phyloP scores from a whole-genome alignment of 2,797 vertebrate genomes.

The Urophycis tenuis region DNA sequence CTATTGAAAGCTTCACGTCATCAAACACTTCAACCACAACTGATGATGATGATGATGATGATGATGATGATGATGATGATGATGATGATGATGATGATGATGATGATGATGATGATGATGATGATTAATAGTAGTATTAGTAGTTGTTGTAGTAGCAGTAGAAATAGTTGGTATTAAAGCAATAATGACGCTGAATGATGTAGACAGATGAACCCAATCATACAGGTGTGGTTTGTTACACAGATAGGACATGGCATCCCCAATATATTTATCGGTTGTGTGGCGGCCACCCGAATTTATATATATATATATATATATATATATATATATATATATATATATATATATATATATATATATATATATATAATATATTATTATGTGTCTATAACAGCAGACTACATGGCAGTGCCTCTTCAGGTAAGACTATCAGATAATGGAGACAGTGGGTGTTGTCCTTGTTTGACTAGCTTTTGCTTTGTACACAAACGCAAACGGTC shows the following conservation, averaged over 20 bases:
- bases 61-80: too few relatives aligned
- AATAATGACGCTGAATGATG: not conserved
- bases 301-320: too few relatives aligned
- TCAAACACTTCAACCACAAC: not conserved
- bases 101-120: too few relatives aligned
- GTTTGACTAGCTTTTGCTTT: not conserved
- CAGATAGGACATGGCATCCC: not conserved
- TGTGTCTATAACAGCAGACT: not conserved
- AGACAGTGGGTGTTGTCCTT: not conserved
- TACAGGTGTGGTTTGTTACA: not conserved
- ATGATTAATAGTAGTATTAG: too few relatives aligned
- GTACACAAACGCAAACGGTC: not conserved
- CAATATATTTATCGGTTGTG: too few relatives aligned
- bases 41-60: not conserved
- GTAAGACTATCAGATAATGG: not conserved
- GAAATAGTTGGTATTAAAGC: not conserved
- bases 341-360: too few relatives aligned
- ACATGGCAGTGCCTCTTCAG: not conserved
- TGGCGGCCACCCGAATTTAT: too few relatives aligned
- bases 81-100: too few relatives aligned
- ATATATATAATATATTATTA: too few relatives aligned
- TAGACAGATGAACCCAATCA: not conserved
- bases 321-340: too few relatives aligned
- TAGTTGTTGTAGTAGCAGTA: not conserved
- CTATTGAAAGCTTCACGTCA: not conserved